These are phyloP conservation scores for Leptinotarsa lineolata DNA, from an alignment of 1,140 invertebrate genomes.

Conservation along the genomic window DNA sequence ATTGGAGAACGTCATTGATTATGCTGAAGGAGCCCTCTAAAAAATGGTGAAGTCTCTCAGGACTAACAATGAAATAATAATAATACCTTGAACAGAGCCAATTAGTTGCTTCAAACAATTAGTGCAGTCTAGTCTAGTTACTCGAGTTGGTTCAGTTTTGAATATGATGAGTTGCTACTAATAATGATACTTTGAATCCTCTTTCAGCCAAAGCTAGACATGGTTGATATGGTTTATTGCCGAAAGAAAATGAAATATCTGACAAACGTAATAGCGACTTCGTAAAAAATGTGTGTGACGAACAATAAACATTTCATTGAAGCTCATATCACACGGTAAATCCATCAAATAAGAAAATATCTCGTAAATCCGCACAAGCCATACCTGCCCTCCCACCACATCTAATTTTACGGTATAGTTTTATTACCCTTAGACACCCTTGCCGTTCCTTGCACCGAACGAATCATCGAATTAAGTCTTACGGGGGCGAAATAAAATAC, in stretches of 20 bases:
- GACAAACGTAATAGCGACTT: neutral
- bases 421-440: slow-evolving; percentile 11
- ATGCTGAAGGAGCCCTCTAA: too few species aligned
- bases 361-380: neutral
- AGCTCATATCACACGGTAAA: slow-evolving; percentile 1
- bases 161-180: too few species aligned
- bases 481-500: slow-evolving; percentile 24
- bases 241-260: neutral
- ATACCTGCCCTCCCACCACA: neutral
- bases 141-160: too few species aligned
- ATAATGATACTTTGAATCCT: too few species aligned
- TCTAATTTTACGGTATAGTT: slow-evolving; percentile 14
- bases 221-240: too few species aligned
- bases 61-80: too few species aligned
- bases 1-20: too few species aligned
- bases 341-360: neutral
- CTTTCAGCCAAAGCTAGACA: too few species aligned
- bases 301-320: neutral
- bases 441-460: neutral
- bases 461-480: slow-evolving; percentile 20
- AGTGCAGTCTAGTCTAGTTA: too few species aligned
- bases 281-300: neutral
- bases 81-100: too few species aligned
- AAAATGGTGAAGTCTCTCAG: too few species aligned
- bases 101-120: too few species aligned